Percentiles rank a stretch among this genome's conserved stretches.
Evolutionary conservation across 2,888 invertebrate species (phyloP).

Genomic region (Venustoraphidia nigricollis): DNA sequence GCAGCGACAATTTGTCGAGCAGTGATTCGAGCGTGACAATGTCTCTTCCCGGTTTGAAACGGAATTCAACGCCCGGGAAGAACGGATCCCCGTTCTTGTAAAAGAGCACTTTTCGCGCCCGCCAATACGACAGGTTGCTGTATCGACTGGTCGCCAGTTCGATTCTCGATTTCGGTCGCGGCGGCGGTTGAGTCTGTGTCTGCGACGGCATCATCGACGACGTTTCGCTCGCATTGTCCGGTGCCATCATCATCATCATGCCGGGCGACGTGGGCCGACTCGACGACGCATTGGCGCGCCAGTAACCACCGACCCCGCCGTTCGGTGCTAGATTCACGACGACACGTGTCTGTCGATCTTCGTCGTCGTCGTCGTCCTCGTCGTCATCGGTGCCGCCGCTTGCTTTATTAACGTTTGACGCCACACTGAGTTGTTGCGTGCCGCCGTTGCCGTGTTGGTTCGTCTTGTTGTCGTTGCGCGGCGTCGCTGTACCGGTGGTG

Average conservation of each 20-base stretch:
- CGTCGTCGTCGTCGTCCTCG: slow-evolving; percentile 14
- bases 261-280: slow-evolving; percentile 32
- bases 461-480: slow-evolving; percentile 9
- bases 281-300: slow-evolving; percentile 34
- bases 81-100: slow-evolving; percentile 90
- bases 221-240: slow-evolving; percentile 36
- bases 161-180: slow-evolving; percentile 33
- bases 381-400: slow-evolving; percentile 26
- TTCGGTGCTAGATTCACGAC: slow-evolving; percentile 31
- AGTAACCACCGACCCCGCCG: slow-evolving; percentile 32
- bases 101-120: slow-evolving; percentile 73
- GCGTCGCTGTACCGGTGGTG: slow-evolving; percentile 1
- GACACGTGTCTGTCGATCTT: slow-evolving; percentile 19
- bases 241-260: slow-evolving; percentile 38
- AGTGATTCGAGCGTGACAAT: slow-evolving; percentile 74
- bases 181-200: slow-evolving; percentile 20
- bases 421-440: background rate
- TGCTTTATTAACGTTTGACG: background rate
- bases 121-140: slow-evolving; percentile 74
- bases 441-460: background rate
- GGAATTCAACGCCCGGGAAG: slow-evolving; percentile 75
- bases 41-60: slow-evolving; percentile 78
- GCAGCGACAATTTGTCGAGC: slow-evolving; percentile 71
- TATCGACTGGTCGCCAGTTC: slow-evolving; percentile 43
- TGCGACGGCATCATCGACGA: slow-evolving; percentile 40